phyloP scores from a whole-genome alignment of 2,888 invertebrate species.

The Erpobdella octoculata region DNA sequence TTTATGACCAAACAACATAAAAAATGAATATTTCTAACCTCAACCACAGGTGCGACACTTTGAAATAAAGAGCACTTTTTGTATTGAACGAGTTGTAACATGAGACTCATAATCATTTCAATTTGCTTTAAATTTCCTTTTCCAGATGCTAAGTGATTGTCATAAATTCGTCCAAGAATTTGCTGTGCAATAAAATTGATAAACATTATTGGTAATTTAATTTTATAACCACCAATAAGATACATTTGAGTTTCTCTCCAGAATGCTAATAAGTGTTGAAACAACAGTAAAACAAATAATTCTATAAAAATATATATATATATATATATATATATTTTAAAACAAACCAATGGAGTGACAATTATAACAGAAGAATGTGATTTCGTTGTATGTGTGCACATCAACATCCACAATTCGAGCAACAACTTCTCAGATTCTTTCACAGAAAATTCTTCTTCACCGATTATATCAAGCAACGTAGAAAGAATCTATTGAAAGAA shows the following conservation, averaged over 20 bases:
- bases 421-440: not conserved
- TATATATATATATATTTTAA: too few relatives aligned
- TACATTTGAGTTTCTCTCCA: too few relatives aligned
- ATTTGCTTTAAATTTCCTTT: not conserved
- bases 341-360: not conserved
- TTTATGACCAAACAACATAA: too few relatives aligned
- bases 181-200: too few relatives aligned
- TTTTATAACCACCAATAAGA: too few relatives aligned
- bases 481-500: constrained; percentile 2
- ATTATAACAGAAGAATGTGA: constrained; percentile 2
- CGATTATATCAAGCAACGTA: constrained; percentile 1
- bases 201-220: too few relatives aligned
- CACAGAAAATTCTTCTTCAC: not conserved
- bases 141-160: not conserved
- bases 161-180: not conserved
- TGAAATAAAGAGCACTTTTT: not conserved
- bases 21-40: not conserved
- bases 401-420: constrained; percentile 3
- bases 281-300: too few relatives aligned
- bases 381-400: not conserved
- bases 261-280: too few relatives aligned
- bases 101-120: not conserved
- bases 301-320: too few relatives aligned
- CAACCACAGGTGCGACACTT: not conserved
- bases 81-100: not conserved